These are phyloP conservation scores for Cygnus olor DNA, from an alignment of 2,797 vertebrate genomes.

Conservation along the genomic window DNA sequence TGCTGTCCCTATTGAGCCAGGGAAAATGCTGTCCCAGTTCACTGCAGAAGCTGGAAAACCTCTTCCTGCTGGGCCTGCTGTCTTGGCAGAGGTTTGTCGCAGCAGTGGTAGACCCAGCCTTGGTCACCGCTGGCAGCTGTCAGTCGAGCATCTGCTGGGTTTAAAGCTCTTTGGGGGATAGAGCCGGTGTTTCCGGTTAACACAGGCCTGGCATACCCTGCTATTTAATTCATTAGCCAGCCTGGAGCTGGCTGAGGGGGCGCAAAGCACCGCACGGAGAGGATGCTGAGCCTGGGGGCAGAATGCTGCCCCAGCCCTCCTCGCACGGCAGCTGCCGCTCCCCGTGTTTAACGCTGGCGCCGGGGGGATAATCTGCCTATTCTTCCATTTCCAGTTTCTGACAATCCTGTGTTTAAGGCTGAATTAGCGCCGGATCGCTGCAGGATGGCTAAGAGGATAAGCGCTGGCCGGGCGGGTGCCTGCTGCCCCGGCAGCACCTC, in stretches of 20 bases:
- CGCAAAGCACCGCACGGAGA: accelerated
- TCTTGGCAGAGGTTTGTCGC: background rate
- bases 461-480: accelerated
- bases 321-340: background rate
- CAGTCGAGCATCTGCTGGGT: background rate
- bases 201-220: background rate
- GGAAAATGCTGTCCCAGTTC: background rate
- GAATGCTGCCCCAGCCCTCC: background rate
- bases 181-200: background rate
- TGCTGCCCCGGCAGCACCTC: accelerated
- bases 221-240: background rate
- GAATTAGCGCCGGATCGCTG: slow-evolving; percentile 56
- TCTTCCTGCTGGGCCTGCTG: background rate
- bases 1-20: background rate
- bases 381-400: background rate
- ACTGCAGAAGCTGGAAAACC: background rate
- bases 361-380: slow-evolving; percentile 38
- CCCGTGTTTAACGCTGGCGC: background rate
- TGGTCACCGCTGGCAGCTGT: background rate
- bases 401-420: slow-evolving; percentile 70
- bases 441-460: slow-evolving; percentile 67
- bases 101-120: background rate
- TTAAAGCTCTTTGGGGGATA: background rate
- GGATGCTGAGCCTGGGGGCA: background rate
- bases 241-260: background rate